Percentiles rank a stretch among this genome's conserved stretches.
Evolutionary conservation across 2,888 invertebrate species (phyloP).

Genomic region (Ryuthela nishihirai): DNA sequence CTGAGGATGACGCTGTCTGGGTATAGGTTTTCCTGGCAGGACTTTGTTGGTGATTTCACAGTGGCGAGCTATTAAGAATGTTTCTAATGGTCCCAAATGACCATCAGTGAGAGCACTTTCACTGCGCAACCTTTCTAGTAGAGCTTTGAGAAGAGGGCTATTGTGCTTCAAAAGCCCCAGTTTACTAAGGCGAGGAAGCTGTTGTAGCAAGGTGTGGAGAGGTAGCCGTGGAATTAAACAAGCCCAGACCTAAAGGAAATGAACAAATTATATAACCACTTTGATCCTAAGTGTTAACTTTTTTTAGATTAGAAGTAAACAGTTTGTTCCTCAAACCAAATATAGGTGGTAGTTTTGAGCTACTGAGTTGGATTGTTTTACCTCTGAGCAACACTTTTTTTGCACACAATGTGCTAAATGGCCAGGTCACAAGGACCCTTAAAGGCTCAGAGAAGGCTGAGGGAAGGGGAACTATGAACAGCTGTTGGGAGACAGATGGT

Average conservation of each 20-base stretch:
- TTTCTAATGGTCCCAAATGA: constrained; percentile 57
- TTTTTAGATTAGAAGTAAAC: too few relatives aligned
- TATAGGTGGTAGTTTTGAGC: too few relatives aligned
- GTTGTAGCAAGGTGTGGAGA: constrained; percentile 56
- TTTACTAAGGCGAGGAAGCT: constrained; percentile 62
- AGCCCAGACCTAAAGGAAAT: constrained; percentile 59
- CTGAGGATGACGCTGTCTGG: constrained; percentile 45
- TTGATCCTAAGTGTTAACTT: too few relatives aligned
- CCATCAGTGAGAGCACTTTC: constrained; percentile 53
- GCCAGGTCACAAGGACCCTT: too few relatives aligned
- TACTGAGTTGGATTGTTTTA: too few relatives aligned
- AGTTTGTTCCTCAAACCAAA: too few relatives aligned
- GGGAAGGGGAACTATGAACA: too few relatives aligned
- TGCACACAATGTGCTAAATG: too few relatives aligned
- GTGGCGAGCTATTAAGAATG: constrained; percentile 59
- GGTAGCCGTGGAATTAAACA: constrained; percentile 59
- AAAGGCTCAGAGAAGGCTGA: too few relatives aligned
- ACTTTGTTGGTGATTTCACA: constrained; percentile 60
- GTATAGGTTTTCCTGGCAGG: constrained; percentile 37
- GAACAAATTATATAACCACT: too few relatives aligned
- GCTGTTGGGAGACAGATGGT: too few relatives aligned
- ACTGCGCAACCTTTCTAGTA: constrained; percentile 57
- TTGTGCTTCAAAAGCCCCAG: constrained; percentile 59
- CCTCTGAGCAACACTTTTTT: too few relatives aligned
- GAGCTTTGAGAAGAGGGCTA: constrained; percentile 55